phyloP scores from a whole-genome alignment of 2,888 invertebrate genomes.

The Aphidius colemani region DNA sequence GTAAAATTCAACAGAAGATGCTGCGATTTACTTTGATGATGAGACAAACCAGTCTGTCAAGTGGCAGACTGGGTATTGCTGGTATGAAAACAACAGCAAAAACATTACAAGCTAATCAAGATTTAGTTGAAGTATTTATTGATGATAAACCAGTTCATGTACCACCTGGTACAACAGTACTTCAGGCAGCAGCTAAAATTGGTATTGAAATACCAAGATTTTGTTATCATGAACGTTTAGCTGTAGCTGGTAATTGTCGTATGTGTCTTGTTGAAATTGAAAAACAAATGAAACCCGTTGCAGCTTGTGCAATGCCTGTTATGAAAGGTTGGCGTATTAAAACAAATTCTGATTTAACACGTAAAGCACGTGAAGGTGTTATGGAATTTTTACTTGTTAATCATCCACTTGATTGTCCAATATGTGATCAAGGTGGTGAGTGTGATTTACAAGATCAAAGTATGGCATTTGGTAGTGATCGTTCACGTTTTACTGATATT shows the following conservation, averaged over 20 bases:
- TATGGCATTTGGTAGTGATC: conserved; percentile 97
- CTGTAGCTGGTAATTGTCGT: conserved; percentile 98
- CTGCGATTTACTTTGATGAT: conserved; percentile 76
- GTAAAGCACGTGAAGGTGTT: conserved; percentile 79
- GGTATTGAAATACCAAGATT: conserved; percentile 99
- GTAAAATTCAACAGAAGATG: conserved; percentile 63
- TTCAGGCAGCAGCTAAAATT: conserved; percentile 92
- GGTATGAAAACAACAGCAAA: conserved; percentile 47
- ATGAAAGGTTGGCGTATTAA: conserved; percentile 99
- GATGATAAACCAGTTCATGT: conserved; percentile 95
- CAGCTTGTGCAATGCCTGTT: conserved; percentile 99
- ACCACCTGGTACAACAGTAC: conserved; percentile 93
- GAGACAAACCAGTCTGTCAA: conserved; percentile 65
- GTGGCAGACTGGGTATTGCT: conserved; percentile 58
- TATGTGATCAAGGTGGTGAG: conserved; percentile 98
- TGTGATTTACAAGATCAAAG: conserved; percentile 97
- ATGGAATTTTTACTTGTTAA: conserved; percentile 99
- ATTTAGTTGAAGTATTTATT: conserved; percentile 93
- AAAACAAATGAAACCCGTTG: conserved; percentile 96
- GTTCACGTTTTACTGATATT: conserved; percentile 91
- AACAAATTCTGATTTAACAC: conserved; percentile 93
- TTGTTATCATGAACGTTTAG: conserved; percentile 98
- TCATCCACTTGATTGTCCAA: conserved; percentile 98
- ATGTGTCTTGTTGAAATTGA: conserved; percentile 99
- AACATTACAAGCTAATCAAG: conserved; percentile 62